Base-by-base conservation (phyloP, 2,888 invertebrate species). In the Orthosia gracilis region DNA sequence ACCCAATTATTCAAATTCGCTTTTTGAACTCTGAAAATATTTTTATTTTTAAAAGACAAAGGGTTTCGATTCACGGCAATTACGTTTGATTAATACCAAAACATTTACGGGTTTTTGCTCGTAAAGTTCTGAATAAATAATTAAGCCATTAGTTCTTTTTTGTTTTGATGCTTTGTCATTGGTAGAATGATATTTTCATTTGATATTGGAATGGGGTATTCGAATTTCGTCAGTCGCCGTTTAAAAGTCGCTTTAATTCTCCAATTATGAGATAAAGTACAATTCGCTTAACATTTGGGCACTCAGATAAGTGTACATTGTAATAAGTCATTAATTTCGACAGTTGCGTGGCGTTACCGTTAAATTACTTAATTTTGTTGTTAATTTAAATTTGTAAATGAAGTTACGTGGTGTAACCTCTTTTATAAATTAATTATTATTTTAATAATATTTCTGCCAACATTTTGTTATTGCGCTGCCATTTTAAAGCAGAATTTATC, bases 121-220 rank as follows among this genome's bases (percentile, higher is more conserved):
- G 9, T 9, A 40, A 9, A 9, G 40, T 9, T 3, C 26, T 40
- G 40, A 9, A 9, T 40, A 40, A 40, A 40, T 9, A 40, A 40
- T 40, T 80, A 84, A 59, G 78, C 84, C 83, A 87, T 89, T 85
- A 87, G 50, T n/a, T n/a, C 71, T 71, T 89, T 88, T 87, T 88
- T 85, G 71, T 80, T 58, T 55, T 59, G 12, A 69, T 69, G 81
- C 77, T 80, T 85, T 85, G 80, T 85, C 77, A 73, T 58, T 40
- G 40, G 40, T 1, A 40, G 40, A 40, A 40, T 40, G 9, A 70
- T 58, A 64, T 26, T 54, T 78, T 76, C 76, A 75, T 83, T 85
- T 81, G 54, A 5, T 40, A 40, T 40, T 40, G 7, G 40, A 7
- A 31, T 9, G 9, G 50, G 64, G 50, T 73, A 78, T 83, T 67